Conservation (phyloP, 1,140 invertebrate species). For the Conus betulinus region DNA sequence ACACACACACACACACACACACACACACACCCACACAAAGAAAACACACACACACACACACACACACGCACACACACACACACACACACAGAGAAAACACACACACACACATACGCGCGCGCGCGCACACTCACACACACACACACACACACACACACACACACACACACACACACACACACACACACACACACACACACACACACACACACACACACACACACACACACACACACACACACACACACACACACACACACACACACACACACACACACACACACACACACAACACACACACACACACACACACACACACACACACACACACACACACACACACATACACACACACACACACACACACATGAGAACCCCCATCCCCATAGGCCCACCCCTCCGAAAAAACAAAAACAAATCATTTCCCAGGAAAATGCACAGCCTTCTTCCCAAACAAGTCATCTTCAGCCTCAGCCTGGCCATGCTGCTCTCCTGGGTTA, state of each 20-base stretch:
- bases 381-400: too few relatives aligned
- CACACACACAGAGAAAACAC: too few relatives aligned
- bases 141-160: background rate
- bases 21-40: too few relatives aligned
- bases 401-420: background rate
- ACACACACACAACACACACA: too few relatives aligned
- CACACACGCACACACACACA: too few relatives aligned
- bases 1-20: background rate
- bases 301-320: background rate
- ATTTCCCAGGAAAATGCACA: constrained; percentile 58
- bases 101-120: too few relatives aligned
- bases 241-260: constrained; percentile 9
- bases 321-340: background rate
- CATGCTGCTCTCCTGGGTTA: constrained; percentile 61
- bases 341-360: constrained; percentile 8
- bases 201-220: too few relatives aligned
- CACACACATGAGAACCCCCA: too few relatives aligned
- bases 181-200: background rate
- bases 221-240: background rate
- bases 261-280: constrained; percentile 11
- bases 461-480: constrained; percentile 66
- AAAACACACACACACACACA: too few relatives aligned
- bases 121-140: background rate
- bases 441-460: constrained; percentile 64
- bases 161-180: constrained; percentile 20